A percentile compares a stretch with the other conserved stretches of the same genome.
Conservation (phyloP, 2,113 vertebrate species). For the Galeopterus variegatus region DNA sequence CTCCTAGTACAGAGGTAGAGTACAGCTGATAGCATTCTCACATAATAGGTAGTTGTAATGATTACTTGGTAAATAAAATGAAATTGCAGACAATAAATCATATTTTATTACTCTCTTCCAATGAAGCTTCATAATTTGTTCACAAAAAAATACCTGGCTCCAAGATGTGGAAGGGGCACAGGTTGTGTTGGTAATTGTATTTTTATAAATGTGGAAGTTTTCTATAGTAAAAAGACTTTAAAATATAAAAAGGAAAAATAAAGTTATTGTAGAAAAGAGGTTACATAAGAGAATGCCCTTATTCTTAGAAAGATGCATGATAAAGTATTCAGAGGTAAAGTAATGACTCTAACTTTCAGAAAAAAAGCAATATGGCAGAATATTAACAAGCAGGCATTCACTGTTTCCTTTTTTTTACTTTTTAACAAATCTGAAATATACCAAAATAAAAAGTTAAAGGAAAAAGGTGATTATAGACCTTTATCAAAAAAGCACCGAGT, state of each 20-base stretch:
- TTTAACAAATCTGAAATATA: constrained; percentile 31
- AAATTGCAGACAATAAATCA: neutral
- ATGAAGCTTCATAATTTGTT: constrained; percentile 1
- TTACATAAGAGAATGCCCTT: neutral
- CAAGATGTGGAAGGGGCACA: neutral
- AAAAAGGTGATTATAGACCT: neutral
- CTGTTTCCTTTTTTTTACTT: neutral
- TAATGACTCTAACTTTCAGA: neutral
- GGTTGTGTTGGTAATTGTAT: neutral
- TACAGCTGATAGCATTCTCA: neutral
- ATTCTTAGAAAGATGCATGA: neutral
- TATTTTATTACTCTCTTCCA: constrained; percentile 24
- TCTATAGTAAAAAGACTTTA: constrained; percentile 21
- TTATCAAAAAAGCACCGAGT: neutral
- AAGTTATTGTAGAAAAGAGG: neutral
- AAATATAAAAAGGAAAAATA: constrained; percentile 7
- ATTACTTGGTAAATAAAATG: neutral
- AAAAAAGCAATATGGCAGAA: neutral
- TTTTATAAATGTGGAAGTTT: neutral
- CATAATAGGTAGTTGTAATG: neutral
- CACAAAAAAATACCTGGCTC: neutral
- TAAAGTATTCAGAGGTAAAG: constrained; percentile 14
- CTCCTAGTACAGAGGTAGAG: neutral
- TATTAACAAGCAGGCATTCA: neutral
- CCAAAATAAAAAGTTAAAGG: constrained; percentile 24